Evolutionary conservation across 2,113 vertebrate genomes (phyloP).

Genomic region (Chionomys nivalis): DNA sequence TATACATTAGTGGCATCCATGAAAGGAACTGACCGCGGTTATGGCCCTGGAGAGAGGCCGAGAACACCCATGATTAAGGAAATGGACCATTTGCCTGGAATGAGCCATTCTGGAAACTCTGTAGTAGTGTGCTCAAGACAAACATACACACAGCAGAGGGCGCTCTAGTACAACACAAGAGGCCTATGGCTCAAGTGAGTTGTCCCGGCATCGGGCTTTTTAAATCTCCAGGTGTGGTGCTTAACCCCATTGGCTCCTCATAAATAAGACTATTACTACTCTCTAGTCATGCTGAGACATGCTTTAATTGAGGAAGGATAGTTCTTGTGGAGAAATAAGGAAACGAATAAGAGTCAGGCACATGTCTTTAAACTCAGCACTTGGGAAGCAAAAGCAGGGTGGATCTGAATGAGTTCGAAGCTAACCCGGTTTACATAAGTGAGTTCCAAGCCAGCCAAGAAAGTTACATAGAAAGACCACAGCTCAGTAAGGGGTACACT

Average conservation of each 20-base stretch:
- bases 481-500: no score
- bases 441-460: not conserved
- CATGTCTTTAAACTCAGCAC: not conserved
- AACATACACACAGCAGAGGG: slow-evolving; percentile 62
- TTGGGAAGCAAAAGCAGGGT: not conserved
- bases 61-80: not conserved
- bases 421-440: not conserved
- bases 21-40: not conserved
- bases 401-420: not conserved
- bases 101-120: not conserved
- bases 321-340: not conserved
- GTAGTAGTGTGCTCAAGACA: not conserved
- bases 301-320: not conserved
- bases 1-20: not conserved
- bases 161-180: slow-evolving; percentile 2
- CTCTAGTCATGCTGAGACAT: not conserved
- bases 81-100: not conserved
- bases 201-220: not conserved
- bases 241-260: not conserved
- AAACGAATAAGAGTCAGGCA: not conserved
- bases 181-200: fast-evolving
- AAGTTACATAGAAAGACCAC: not conserved
- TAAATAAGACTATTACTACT: not conserved
- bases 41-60: not conserved
- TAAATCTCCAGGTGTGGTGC: not conserved